Conservation (phyloP, 2,113 vertebrate species). For the Limanda limanda region DNA sequence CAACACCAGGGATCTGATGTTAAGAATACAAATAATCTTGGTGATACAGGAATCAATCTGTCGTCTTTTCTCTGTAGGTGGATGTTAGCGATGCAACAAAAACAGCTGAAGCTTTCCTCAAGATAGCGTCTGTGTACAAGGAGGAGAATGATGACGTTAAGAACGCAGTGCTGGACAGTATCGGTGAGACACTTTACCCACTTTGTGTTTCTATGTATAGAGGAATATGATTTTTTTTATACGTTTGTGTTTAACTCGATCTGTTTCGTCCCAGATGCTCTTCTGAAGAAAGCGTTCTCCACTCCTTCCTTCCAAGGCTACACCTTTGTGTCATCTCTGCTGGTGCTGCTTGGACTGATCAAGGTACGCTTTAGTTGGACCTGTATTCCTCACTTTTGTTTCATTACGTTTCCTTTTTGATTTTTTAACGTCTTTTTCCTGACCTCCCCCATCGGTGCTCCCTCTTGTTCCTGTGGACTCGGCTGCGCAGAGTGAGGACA, state of each 20-base stretch:
- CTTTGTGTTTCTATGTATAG: not conserved
- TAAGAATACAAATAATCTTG: too few species aligned
- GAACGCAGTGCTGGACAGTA: slow-evolving; percentile 83
- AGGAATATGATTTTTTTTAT: not conserved
- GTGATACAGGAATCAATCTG: not conserved
- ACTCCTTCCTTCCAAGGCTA: slow-evolving; percentile 87
- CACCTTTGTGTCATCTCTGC: slow-evolving; percentile 88
- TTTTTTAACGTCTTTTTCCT: not conserved
- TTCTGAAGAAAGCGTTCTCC: slow-evolving; percentile 91
- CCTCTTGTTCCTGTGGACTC: not conserved
- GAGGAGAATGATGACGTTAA: slow-evolving; percentile 88
- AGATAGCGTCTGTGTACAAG: slow-evolving; percentile 93
- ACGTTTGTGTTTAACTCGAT: not conserved
- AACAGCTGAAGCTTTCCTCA: slow-evolving; percentile 90
- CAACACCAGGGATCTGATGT: too few species aligned
- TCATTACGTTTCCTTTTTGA: not conserved
- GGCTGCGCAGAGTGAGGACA: slow-evolving; percentile 90
- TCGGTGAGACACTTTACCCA: slow-evolving; percentile 70
- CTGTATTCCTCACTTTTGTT: not conserved
- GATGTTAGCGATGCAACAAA: slow-evolving; percentile 88
- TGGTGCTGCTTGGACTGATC: slow-evolving; percentile 92
- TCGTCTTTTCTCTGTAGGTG: slow-evolving; percentile 78
- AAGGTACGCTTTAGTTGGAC: slow-evolving; percentile 83
- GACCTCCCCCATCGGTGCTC: not conserved
- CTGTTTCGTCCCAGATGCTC: slow-evolving; percentile 79